Conservation (phyloP, 2,888 invertebrate species). For the Tipula unca region DNA sequence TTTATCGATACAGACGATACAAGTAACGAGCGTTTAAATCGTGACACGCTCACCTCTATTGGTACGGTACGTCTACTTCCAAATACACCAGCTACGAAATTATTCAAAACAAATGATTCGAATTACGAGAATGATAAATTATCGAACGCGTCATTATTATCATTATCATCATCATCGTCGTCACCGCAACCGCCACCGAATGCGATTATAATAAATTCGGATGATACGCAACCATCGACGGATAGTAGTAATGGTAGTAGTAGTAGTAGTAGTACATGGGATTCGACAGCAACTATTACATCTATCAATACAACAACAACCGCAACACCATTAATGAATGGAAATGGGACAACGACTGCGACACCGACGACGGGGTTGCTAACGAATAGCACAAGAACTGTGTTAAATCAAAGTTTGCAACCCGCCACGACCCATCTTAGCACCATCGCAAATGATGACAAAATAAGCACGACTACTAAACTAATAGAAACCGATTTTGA, state of each 20-base stretch:
- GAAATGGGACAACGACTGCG: not conserved
- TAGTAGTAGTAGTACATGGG: constrained; percentile 21
- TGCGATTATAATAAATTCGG: not conserved
- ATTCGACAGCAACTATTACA: constrained; percentile 24
- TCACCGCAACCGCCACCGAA: no score
- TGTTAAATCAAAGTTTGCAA: not conserved
- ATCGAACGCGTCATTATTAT: not conserved
- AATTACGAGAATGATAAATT: not conserved
- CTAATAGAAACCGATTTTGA: constrained; percentile 17
- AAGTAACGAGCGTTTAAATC: not conserved
- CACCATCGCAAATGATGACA: constrained; percentile 1
- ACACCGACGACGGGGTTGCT: constrained; percentile 24
- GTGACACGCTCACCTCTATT: not conserved
- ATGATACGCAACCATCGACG: constrained; percentile 21
- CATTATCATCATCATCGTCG: not conserved
- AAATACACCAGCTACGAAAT: not conserved
- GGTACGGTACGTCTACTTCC: not conserved
- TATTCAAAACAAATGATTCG: not conserved
- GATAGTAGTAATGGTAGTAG: constrained; percentile 16
- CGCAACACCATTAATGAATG: constrained; percentile 19
- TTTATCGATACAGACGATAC: constrained; percentile 1
- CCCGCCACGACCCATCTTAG: not conserved
- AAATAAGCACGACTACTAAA: constrained; percentile 16
- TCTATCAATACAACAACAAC: not conserved
- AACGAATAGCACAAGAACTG: constrained; percentile 26